These are phyloP conservation scores for Polydrusus tereticollis DNA, from an alignment of 2,888 invertebrate genomes.

Conservation along the genomic window DNA sequence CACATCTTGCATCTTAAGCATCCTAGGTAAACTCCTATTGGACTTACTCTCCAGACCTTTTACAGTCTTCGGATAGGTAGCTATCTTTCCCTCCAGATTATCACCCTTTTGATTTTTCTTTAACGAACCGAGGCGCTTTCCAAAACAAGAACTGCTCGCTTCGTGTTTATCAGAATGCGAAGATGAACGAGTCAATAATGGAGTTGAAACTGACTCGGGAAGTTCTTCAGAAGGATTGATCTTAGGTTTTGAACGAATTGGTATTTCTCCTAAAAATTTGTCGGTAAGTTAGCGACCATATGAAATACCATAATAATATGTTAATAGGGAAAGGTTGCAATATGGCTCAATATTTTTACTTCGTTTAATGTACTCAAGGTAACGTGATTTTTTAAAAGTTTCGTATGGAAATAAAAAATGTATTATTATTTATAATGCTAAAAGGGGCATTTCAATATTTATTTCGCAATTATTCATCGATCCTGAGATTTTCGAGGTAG, in stretches of 20 bases:
- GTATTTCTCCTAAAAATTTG: slow-evolving; percentile 60
- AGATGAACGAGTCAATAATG: slow-evolving; percentile 53
- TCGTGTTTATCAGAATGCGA: slow-evolving; percentile 56
- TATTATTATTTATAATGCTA: too few species aligned
- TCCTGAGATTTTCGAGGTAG: too few species aligned
- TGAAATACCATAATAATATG: too few species aligned
- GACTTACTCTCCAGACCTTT: slow-evolving; percentile 58
- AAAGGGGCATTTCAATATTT: too few species aligned
- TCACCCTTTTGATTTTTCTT: slow-evolving; percentile 60
- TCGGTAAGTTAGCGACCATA: too few species aligned
- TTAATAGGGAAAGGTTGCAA: too few species aligned
- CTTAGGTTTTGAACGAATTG: slow-evolving; percentile 60
- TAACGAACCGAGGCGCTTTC: slow-evolving; percentile 63
- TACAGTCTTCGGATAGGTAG: slow-evolving; percentile 62
- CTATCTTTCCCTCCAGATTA: slow-evolving; percentile 52
- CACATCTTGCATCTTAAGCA: slow-evolving; percentile 59
- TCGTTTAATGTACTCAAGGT: too few species aligned
- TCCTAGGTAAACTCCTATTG: slow-evolving; percentile 64
- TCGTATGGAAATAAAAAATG: too few species aligned
- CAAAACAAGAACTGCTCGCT: slow-evolving; percentile 64
- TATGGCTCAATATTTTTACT: too few species aligned
- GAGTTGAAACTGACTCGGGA: slow-evolving; percentile 33
- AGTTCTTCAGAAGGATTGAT: slow-evolving; percentile 44
- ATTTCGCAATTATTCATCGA: too few species aligned
- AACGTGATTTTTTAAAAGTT: too few species aligned